phyloP scores from a whole-genome alignment of 2,888 invertebrate species.

The Caenorhabditis panamensis region DNA sequence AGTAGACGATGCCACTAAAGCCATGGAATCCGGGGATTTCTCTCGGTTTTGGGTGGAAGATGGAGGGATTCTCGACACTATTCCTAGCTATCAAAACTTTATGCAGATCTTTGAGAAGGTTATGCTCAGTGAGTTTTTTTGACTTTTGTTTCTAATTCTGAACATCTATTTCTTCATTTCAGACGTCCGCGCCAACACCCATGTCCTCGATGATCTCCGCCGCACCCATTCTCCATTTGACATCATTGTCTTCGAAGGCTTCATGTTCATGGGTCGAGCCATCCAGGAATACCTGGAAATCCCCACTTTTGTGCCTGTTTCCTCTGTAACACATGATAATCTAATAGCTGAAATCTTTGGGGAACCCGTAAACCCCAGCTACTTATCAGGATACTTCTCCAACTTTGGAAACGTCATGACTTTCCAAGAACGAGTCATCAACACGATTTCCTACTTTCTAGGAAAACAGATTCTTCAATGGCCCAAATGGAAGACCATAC shows the following conservation, averaged over 20 bases:
- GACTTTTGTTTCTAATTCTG: background rate
- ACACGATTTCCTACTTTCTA: constrained; percentile 2
- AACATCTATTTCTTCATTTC: background rate
- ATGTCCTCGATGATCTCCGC: constrained; percentile 1
- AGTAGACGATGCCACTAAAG: background rate
- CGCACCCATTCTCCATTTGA: background rate
- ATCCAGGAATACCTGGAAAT: constrained; percentile 5
- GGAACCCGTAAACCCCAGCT: constrained; percentile 11
- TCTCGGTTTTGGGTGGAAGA: constrained; percentile 42
- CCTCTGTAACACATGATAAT: constrained; percentile 12
- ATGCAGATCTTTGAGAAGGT: constrained; percentile 8
- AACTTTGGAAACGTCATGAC: constrained; percentile 13
- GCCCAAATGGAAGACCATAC: constrained; percentile 12
- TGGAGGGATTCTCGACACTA: constrained; percentile 11
- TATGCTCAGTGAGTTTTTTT: background rate
- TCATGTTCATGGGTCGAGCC: constrained; percentile 8
- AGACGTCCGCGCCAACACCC: constrained; percentile 4
- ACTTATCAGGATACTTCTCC: background rate
- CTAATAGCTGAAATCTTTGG: background rate
- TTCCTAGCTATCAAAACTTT: background rate
- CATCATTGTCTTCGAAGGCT: constrained; percentile 3
- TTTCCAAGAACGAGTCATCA: background rate
- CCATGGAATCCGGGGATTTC: constrained; percentile 32
- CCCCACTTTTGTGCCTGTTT: background rate
- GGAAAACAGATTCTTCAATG: constrained; percentile 2